Base-by-base conservation (phyloP, 2,888 invertebrate genomes). In the Amiota minor region DNA sequence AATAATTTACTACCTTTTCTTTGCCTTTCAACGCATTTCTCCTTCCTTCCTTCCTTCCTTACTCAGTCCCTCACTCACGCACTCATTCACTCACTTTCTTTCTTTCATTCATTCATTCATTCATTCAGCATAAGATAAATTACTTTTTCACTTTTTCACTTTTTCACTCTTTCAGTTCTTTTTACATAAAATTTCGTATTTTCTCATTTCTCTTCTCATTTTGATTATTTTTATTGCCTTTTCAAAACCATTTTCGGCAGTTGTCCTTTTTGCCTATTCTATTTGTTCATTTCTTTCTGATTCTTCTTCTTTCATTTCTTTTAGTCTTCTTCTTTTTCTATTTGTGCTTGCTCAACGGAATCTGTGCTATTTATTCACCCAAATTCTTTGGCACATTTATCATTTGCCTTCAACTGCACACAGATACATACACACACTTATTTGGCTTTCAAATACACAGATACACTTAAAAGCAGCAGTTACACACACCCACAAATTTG, bases 301-400 rank as follows among this genome's bases (percentile, higher is more conserved):
- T 81, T 80, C 78, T 78, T 75, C 72, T 83, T 79, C 75, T 77
- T 79, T 75, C 80, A 77, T 73, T 79, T 77, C 78, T 78, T 70
- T 75, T 74, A 72, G 78, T 76, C 75, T 73, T 73, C 62, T 56
- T 70, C 74, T 56, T 69, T 35, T 75, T 80, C 73, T 76, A 78
- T 77, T 72, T 64, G 2, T 77, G 84, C 81, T 80, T 79, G 78
- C 80, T 84, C 85, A 82, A 83, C 85, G 83, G 86, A 85, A 85
- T 85, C 85, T 85, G 81, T 86, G 86, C 80, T 86, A 86, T 85
- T 86, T 86, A 87, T 86, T 86, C 86, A 86, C 86, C 86, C 87
- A 85, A 86, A 87, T 86, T 86, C 81, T 86, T 81, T 80, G 77
- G 76, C 83, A 81, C 86, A 85, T 83, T 84, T 83, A 83, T 83